phyloP scores from a whole-genome alignment of 2,113 vertebrate genomes.

The Forbesichthys papilliferus region DNA sequence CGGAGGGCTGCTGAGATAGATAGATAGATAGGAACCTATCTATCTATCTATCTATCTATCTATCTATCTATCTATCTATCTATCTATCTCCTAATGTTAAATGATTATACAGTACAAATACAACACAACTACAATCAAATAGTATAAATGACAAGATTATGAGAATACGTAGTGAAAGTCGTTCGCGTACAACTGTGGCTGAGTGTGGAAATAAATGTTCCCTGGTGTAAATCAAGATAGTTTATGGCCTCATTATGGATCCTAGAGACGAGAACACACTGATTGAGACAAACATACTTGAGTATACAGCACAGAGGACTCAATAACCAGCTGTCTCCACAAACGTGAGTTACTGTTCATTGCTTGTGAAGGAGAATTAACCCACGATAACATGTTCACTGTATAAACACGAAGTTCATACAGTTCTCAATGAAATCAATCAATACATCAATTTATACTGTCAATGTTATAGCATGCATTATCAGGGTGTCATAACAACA shows the following conservation, averaged over 20 bases:
- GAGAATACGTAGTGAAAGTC: background rate
- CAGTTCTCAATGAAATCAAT: background rate
- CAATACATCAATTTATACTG: too few relatives aligned
- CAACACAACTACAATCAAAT: background rate
- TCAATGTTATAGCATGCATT: background rate
- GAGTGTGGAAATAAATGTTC: constrained; percentile 29
- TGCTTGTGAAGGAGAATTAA: background rate
- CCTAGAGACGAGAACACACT: constrained; percentile 28
- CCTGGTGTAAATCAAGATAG: constrained; percentile 35
- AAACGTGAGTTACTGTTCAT: background rate
- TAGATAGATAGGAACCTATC: too few relatives aligned
- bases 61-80: too few relatives aligned
- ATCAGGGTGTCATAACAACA: background rate
- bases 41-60: too few relatives aligned
- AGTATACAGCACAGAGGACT: background rate
- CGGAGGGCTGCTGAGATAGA: too few relatives aligned
- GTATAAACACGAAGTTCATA: background rate
- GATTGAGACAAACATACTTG: constrained; percentile 47
- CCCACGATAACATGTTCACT: too few relatives aligned
- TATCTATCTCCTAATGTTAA: too few relatives aligned
- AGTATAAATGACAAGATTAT: background rate
- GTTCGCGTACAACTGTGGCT: background rate
- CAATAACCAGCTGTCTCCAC: background rate
- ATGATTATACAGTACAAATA: background rate
- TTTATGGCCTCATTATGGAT: constrained; percentile 51